phyloP scores from a whole-genome alignment of 2,113 vertebrate species.

The Tautogolabrus adspersus region DNA sequence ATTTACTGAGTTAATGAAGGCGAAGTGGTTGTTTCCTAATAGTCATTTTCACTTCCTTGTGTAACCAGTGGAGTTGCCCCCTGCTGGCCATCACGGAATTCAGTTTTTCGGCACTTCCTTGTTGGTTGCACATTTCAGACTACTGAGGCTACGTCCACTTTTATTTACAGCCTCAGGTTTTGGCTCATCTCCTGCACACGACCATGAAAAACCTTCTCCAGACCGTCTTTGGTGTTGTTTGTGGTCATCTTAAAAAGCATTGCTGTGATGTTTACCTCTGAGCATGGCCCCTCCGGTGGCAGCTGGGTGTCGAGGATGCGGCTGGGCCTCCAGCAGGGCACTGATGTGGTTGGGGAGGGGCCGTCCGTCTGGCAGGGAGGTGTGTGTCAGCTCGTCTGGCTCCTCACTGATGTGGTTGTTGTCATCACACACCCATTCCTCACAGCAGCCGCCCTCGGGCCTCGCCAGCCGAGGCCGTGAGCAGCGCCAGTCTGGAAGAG shows the following conservation, averaged over 20 bases:
- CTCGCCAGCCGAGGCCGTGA: constrained; percentile 65
- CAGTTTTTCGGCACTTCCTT: not conserved
- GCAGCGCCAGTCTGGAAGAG: constrained; percentile 76
- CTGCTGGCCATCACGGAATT: not conserved
- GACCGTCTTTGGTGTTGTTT: not conserved
- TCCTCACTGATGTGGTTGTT: constrained; percentile 81
- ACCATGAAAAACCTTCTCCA: not conserved
- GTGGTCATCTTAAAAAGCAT: not conserved
- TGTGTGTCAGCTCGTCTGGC: constrained; percentile 35
- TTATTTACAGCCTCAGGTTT: not conserved
- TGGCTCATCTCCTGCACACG: not conserved
- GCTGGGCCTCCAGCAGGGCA: constrained; percentile 49
- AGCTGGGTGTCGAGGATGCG: constrained; percentile 17
- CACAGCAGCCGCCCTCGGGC: constrained; percentile 75
- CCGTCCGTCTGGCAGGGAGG: constrained; percentile 26
- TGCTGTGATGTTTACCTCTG: constrained; percentile 64
- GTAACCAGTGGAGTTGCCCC: not conserved
- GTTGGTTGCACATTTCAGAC: not conserved
- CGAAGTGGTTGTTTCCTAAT: too few relatives aligned
- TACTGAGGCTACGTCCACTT: not conserved
- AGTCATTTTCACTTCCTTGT: too few relatives aligned
- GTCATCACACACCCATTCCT: constrained; percentile 83
- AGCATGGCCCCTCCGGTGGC: constrained; percentile 22
- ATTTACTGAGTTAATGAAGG: too few relatives aligned
- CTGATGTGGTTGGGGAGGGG: constrained; percentile 79